Conservation (phyloP, 2,888 invertebrate species). For the Dryobota labecula region DNA sequence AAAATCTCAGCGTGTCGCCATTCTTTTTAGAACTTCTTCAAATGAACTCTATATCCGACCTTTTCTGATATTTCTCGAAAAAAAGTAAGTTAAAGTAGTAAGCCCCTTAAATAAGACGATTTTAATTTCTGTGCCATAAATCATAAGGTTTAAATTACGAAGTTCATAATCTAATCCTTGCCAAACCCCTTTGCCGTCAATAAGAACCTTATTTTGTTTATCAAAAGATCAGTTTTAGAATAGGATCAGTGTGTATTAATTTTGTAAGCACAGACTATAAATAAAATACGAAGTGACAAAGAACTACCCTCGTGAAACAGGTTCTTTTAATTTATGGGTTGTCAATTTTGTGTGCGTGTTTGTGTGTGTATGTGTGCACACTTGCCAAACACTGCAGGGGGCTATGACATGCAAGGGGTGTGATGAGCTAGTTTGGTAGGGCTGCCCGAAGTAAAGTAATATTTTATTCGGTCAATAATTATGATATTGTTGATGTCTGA, state of each 20-base stretch:
- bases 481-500: background rate
- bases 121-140: conserved; percentile 62
- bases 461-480: background rate
- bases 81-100: conserved; percentile 30
- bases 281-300: conserved; percentile 76
- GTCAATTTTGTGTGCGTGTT: conserved; percentile 77
- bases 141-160: conserved; percentile 66
- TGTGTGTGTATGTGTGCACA: conserved; percentile 72
- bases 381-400: conserved; percentile 84
- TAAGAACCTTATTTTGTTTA: background rate
- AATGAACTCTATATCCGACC: conserved; percentile 58
- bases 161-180: conserved; percentile 58
- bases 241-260: conserved; percentile 5
- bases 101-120: conserved; percentile 41
- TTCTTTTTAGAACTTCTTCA: conserved; percentile 61
- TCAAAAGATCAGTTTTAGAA: conserved; percentile 33
- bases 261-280: conserved; percentile 60
- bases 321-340: conserved; percentile 88
- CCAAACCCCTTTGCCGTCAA: conserved; percentile 20
- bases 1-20: conserved; percentile 60
- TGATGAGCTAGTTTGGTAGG: conserved; percentile 78
- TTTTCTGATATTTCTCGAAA: conserved; percentile 49
- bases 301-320: conserved; percentile 84
- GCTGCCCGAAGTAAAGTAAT: conserved; percentile 67
- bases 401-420: conserved; percentile 83